Conservation (phyloP, 2,888 invertebrate species). For the Lysandra bellargus region DNA sequence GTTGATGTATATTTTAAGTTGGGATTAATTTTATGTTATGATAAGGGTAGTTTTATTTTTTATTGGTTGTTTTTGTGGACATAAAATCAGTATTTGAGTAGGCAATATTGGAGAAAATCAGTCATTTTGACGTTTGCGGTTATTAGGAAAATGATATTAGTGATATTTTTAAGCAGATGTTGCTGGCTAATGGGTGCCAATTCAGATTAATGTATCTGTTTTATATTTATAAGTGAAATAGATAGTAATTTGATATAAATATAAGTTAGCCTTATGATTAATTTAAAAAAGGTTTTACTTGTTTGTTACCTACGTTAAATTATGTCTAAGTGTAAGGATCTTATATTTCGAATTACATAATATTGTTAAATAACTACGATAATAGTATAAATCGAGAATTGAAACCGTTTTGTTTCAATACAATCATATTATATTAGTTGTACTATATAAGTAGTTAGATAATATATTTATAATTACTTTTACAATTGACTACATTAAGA, state of each 20-base stretch:
- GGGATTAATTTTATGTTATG: conserved; percentile 16
- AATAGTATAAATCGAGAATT: not conserved
- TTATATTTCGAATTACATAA: conserved; percentile 35
- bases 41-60: conserved; percentile 5
- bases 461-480: conserved; percentile 50
- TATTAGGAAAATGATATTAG: conserved; percentile 18
- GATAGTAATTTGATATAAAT: not conserved
- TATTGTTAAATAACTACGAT: not conserved
- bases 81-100: conserved; percentile 41
- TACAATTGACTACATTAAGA: conserved; percentile 36
- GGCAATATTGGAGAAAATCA: conserved; percentile 22
- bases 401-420: not conserved
- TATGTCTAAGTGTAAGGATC: conserved; percentile 32
- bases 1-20: conserved; percentile 2
- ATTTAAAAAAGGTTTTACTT: not conserved
- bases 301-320: conserved; percentile 39
- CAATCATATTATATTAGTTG: conserved; percentile 6
- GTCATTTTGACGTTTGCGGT: not conserved
- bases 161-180: conserved; percentile 26
- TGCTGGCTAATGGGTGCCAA: conserved; percentile 29
- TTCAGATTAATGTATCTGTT: not conserved
- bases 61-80: conserved; percentile 36
- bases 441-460: not conserved
- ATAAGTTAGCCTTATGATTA: conserved; percentile 6
- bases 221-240: conserved; percentile 1